These are phyloP conservation scores for Epinephelus coioides DNA, from an alignment of 2,797 vertebrate species.

Conservation along the genomic window DNA sequence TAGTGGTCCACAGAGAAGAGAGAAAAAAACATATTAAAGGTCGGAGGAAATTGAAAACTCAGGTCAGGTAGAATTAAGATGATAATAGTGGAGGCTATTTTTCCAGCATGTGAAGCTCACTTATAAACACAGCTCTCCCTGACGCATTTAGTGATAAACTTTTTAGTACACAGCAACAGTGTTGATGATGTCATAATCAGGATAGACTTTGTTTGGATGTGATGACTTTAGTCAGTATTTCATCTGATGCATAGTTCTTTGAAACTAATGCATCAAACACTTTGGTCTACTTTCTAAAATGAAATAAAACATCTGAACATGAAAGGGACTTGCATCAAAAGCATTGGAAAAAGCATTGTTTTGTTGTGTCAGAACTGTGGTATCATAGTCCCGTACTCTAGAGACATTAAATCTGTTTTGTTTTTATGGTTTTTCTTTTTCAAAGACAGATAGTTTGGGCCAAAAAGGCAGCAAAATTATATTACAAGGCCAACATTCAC, in stretches of 20 bases:
- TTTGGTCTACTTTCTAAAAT: not conserved
- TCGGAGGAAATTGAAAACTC: constrained; percentile 63
- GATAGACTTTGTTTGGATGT: too few relatives aligned
- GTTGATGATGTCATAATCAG: not conserved
- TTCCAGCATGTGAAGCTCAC: not conserved
- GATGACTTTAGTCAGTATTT: not conserved
- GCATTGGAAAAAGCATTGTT: not conserved
- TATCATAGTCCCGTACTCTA: too few relatives aligned
- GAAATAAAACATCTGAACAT: not conserved
- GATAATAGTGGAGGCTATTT: constrained; percentile 43
- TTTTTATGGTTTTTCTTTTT: not conserved
- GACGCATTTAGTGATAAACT: not conserved
- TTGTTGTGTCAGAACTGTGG: not conserved
- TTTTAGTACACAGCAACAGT: not conserved
- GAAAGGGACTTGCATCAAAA: too few relatives aligned
- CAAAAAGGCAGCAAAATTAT: not conserved
- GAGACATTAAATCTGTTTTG: too few relatives aligned
- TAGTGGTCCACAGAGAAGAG: constrained; percentile 35
- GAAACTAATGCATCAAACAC: not conserved
- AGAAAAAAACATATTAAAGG: constrained; percentile 27
- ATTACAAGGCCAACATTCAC: not conserved
- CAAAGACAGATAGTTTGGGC: not conserved
- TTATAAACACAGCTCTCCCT: not conserved
- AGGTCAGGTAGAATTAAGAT: constrained; percentile 62
- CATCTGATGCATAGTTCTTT: not conserved